Base-by-base conservation (phyloP, 2,888 invertebrate species). In the Heteromyza rotundicornis region DNA sequence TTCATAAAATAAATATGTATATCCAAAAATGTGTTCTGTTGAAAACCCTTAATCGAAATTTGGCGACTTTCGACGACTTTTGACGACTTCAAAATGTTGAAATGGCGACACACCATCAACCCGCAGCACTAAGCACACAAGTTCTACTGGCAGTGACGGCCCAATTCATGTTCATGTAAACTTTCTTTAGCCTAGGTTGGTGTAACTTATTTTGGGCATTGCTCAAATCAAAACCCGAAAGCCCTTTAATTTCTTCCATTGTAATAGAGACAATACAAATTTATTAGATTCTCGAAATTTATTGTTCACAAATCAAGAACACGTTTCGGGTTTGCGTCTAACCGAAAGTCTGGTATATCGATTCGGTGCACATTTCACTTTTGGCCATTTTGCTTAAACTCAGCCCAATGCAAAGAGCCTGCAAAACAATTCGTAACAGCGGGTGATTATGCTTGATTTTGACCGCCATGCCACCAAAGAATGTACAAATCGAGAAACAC, bases 371-470 rank as follows among this genome's bases (percentile, higher is more conserved):
- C 32, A 32, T 32, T 32, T 35, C 3, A 14, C 51, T 52, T 14
- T 65, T 70, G 49, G 27, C 49, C 57, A 27, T 16, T n/a, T 57
- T 57, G 57, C 49, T 20, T 27, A 57, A 57, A 57, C 57, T 27
- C 57, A 57, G 27, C 32, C 56, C 70, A 68, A 71, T 64, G 71
- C 47, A 10, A 53, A 52, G 53, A 70, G 68, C 65, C 73, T 27
- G 19, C 32, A 54, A n/a, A 58, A 32, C 65, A 68, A 62, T 68
- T 64, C 70, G 68, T 68, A 71, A 40, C 76, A 72, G 76, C 76
- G 69, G 74, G 76, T 59, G 40, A 68, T 68, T 67, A 57, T 66
- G 73, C 74, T 74, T 74, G 74, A 74, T 75, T 70, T 71, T 67
- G 50, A 75, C 74, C 74, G 74, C 73, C 50, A 35, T 66, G 71